Evolutionary conservation across 2,113 vertebrate species (phyloP).

Genomic region (Prionailurus bengalensis): DNA sequence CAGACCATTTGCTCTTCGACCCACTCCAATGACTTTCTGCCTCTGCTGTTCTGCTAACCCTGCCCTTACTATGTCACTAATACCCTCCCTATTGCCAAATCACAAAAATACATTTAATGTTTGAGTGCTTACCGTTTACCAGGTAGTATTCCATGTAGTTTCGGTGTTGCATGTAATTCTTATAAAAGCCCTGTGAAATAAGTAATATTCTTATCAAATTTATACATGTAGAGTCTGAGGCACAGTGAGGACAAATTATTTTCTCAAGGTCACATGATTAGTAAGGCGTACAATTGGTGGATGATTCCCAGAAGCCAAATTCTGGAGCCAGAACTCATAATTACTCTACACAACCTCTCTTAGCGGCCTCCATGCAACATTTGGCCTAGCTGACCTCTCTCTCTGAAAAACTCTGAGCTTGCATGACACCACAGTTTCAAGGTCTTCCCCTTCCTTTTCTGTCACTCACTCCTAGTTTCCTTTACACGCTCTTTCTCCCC

Average conservation of each 20-base stretch:
- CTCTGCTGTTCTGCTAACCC: background rate
- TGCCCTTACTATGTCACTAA: background rate
- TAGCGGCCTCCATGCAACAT: background rate
- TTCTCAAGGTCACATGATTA: background rate
- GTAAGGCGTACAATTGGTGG: background rate
- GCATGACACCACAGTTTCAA: background rate
- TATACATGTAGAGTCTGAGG: background rate
- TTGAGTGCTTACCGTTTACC: background rate
- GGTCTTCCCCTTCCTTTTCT: background rate
- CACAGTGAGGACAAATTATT: background rate
- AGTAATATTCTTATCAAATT: slow-evolving; percentile 29
- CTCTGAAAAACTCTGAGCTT: slow-evolving; percentile 8
- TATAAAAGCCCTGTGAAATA: background rate
- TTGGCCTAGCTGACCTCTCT: background rate
- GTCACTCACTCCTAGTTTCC: background rate
- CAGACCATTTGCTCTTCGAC: background rate
- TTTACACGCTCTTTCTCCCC: background rate
- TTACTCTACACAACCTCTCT: background rate
- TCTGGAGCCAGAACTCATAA: background rate
- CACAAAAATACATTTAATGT: background rate
- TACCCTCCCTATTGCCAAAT: background rate
- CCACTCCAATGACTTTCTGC: background rate
- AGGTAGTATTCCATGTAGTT: background rate
- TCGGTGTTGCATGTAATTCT: background rate
- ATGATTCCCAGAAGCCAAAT: background rate